phyloP scores from a whole-genome alignment of 2,888 invertebrate species.

The Erebia palarica region DNA sequence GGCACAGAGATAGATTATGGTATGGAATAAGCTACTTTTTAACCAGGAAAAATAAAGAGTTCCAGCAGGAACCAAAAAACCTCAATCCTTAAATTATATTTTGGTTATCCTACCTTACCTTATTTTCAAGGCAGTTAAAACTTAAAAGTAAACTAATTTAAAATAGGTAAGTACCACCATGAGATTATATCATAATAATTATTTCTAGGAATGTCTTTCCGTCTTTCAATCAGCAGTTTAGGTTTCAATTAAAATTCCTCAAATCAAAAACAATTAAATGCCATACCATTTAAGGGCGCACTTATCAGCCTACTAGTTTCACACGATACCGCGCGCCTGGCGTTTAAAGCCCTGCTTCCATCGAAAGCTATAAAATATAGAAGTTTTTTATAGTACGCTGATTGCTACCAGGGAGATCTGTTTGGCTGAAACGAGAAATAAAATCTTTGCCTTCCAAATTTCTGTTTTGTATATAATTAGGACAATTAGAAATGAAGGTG shows the following conservation, averaged over 20 bases:
- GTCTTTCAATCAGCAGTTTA: neutral
- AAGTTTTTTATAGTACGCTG: neutral
- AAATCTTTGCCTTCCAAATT: too few relatives aligned
- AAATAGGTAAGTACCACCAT: slow-evolving; percentile 7
- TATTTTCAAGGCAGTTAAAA: neutral
- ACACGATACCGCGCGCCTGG: slow-evolving; percentile 28
- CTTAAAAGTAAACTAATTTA: slow-evolving; percentile 7
- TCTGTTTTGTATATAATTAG: too few relatives aligned
- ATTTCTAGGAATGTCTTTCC: neutral
- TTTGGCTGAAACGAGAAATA: neutral
- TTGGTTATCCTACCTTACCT: neutral
- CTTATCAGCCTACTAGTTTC: slow-evolving; percentile 32
- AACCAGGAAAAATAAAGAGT: too few relatives aligned
- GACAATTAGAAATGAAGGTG: too few relatives aligned
- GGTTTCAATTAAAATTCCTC: slow-evolving; percentile 34
- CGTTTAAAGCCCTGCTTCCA: neutral
- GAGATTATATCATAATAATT: slow-evolving; percentile 5
- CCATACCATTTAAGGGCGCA: slow-evolving; percentile 32
- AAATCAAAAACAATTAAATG: slow-evolving; percentile 35
- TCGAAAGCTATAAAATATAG: slow-evolving; percentile 1
- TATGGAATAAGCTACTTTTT: too few relatives aligned
- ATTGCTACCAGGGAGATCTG: too few relatives aligned
- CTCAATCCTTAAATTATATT: too few relatives aligned
- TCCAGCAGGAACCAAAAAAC: too few relatives aligned
- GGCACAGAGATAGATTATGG: too few relatives aligned